phyloP scores from a whole-genome alignment of 2,113 vertebrate species.

The Ivindomyrus marchei region DNA sequence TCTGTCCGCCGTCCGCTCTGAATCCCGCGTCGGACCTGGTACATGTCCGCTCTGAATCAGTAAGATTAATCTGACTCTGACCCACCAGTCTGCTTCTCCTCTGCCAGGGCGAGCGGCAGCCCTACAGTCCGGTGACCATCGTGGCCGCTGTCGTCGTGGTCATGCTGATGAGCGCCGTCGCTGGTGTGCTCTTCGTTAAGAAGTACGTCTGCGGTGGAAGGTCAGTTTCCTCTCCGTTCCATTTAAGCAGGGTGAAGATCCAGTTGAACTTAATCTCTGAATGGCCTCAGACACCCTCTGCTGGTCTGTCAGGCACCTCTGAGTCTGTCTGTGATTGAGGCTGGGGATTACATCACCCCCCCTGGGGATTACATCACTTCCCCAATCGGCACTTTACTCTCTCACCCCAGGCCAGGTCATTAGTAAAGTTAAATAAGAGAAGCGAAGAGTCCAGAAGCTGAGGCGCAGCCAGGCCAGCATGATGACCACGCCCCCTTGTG shows the following conservation, averaged over 20 bases:
- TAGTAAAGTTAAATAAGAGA: not conserved
- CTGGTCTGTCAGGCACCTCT: not conserved
- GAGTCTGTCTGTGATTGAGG: not conserved
- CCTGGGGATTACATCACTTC: not conserved
- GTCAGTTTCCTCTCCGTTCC: conserved; percentile 54
- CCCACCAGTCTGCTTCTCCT: too few relatives aligned
- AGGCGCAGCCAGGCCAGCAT: not conserved
- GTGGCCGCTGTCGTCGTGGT: conserved; percentile 69
- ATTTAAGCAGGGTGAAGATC: not conserved
- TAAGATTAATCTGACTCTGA: not conserved
- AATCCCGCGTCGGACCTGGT: not conserved
- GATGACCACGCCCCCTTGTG: not conserved
- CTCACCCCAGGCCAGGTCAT: not conserved
- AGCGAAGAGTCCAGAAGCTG: not conserved
- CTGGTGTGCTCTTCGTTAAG: conserved; percentile 75
- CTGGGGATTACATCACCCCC: not conserved
- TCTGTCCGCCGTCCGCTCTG: not conserved
- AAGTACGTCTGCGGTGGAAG: conserved; percentile 89
- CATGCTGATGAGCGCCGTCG: conserved; percentile 59
- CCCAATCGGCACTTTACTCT: not conserved
- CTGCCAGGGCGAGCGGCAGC: conserved; percentile 38
- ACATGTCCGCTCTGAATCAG: not conserved
- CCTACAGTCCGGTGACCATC: conserved; percentile 61
- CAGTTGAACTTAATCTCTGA: not conserved
- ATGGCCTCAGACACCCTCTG: not conserved